phyloP scores from a whole-genome alignment of 2,888 invertebrate genomes.

The Mechanitis mazaeus region DNA sequence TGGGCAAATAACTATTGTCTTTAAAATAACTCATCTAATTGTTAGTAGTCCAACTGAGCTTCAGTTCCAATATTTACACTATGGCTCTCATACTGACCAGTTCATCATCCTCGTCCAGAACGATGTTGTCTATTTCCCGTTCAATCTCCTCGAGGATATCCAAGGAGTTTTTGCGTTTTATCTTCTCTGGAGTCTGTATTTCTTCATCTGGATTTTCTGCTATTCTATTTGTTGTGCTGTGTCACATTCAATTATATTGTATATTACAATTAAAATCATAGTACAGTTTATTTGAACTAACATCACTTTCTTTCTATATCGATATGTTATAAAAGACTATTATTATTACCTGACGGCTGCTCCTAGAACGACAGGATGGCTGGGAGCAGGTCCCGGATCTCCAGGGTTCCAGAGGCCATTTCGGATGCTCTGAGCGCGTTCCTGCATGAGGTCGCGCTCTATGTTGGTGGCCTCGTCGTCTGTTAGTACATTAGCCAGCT shows the following conservation, averaged over 20 bases:
- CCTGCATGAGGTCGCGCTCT: conserved; percentile 48
- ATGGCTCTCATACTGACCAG: conserved; percentile 16
- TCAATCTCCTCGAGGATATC: conserved; percentile 83
- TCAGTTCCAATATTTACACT: no score
- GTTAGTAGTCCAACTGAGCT: no score
- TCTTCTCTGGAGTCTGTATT: conserved; percentile 10
- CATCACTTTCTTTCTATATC: no score
- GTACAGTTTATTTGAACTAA: no score
- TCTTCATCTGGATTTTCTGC: conserved; percentile 15
- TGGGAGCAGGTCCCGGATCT: conserved; percentile 2
- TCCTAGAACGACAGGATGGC: no score
- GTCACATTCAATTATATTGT: not conserved
- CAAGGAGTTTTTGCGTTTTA: conserved; percentile 44
- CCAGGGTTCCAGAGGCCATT: conserved; percentile 22
- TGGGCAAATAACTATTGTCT: no score
- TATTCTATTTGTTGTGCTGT: conserved; percentile 18
- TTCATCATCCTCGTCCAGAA: conserved; percentile 80
- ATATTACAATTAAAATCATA: not conserved
- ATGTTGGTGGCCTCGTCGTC: conserved; percentile 45
- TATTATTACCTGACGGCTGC: conserved; percentile 23
- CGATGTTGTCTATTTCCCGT: conserved; percentile 88
- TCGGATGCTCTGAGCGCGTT: conserved; percentile 32
- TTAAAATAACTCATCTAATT: no score
- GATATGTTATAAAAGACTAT: no score
- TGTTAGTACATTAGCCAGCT: conserved; percentile 34